A percentile compares a stretch with the other conserved stretches of the same genome.
These are phyloP conservation scores for Andrena praecox DNA, from an alignment of 2,888 invertebrate species.

Conservation along the genomic window DNA sequence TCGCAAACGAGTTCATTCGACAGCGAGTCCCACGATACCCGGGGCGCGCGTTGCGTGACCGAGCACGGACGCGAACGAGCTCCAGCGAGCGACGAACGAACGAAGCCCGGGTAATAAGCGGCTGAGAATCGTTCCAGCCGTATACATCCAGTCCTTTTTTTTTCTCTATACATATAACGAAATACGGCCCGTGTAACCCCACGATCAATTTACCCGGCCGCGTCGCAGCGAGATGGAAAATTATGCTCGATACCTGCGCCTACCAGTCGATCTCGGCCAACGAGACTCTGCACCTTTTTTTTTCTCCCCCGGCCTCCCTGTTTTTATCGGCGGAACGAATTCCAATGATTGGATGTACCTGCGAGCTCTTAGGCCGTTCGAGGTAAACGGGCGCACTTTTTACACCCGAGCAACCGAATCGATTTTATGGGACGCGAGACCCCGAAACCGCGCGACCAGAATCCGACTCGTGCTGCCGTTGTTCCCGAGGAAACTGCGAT, in stretches of 20 bases:
- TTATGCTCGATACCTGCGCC: conserved; percentile 54
- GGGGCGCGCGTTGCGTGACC: conserved; percentile 66
- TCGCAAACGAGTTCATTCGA: conserved; percentile 66
- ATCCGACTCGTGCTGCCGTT: background rate
- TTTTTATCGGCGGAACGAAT: conserved; percentile 32
- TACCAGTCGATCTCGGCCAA: conserved; percentile 21
- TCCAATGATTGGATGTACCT: conserved; percentile 29
- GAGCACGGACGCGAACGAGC: conserved; percentile 37
- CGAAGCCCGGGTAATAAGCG: conserved; percentile 65
- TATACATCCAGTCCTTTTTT: conserved; percentile 51
- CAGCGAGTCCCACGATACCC: conserved; percentile 67
- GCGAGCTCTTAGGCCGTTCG: conserved; percentile 6
- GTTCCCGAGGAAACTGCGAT: background rate
- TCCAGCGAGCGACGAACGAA: conserved; percentile 26
- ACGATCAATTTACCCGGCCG: conserved; percentile 57
- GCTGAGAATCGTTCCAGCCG: conserved; percentile 68
- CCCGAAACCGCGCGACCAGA: conserved; percentile 12
- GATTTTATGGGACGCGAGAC: conserved; percentile 13
- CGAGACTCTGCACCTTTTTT: conserved; percentile 9
- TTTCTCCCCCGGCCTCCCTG: no score
- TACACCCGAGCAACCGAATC: background rate
- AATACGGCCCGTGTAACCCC: conserved; percentile 56
- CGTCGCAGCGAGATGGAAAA: conserved; percentile 56
- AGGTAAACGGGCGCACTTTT: conserved; percentile 13
- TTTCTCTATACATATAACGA: conserved; percentile 42